Base-by-base conservation (phyloP, 2,888 invertebrate species). In the Drosophila tanythrix region DNA sequence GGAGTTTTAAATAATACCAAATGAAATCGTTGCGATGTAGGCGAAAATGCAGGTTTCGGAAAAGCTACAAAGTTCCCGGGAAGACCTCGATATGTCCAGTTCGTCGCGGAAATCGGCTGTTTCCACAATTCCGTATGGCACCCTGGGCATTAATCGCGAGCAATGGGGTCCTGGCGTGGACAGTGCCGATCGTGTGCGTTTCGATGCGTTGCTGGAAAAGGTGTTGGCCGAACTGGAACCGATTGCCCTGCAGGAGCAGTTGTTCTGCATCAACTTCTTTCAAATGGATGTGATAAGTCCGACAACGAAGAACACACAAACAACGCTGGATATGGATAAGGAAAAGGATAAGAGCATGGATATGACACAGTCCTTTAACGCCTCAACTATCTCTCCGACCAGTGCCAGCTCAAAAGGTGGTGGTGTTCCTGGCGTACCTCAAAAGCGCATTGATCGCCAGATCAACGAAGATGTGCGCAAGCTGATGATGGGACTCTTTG, bases 251-350 rank as follows among this genome's bases (percentile, higher is more conserved):
- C 97, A 97, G 31, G 99, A 99, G 93, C 99, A 99, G 93, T 96
- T 98, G 82, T 99, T 99, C 93, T 99, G 98, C 92, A 96, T 97
- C 25, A 95, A 95, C 73, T 99, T 99, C 94, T 98, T 99, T 92
- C 97, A 97, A 93, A 94, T 98, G 84, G 96, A 96, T 89, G 94
- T 94, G 79, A 89, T 94, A 69, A 95, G 94, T 89, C 94, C 95
- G 1, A 94, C 94, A 38, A 92, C 93, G 7, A 94, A 93, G 92
- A 95, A 95, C 86, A 95, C 94, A 0, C 94, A 94, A 86, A 95
- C 95, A 15, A 95, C 95, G 2, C 90, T 95, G 57, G 95, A 95
- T 83, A 93, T 92, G 90, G 84, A 82, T 2, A 84, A 92, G 61
- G 84, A 82, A 2, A 84, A 92, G 61, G 90, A 92, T 43, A 86